Percentiles rank a stretch among this genome's conserved stretches.
These are phyloP conservation scores for Porphyrio hochstetteri DNA, from an alignment of 2,113 vertebrate species.

Conservation along the genomic window DNA sequence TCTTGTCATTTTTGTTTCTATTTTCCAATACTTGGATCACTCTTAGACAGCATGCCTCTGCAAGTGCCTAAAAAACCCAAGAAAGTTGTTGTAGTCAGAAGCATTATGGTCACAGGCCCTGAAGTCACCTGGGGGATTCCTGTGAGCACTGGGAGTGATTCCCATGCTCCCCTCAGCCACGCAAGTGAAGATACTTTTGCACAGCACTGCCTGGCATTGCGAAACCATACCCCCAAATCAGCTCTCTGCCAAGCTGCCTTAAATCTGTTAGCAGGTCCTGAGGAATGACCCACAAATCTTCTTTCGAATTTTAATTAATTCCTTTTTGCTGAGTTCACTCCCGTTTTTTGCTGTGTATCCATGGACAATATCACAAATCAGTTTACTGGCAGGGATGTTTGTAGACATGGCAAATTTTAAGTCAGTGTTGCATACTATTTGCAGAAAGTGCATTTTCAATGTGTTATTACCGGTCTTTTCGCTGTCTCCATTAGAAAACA, in stretches of 20 bases:
- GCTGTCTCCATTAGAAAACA: not conserved
- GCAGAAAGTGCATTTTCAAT: constrained; percentile 43
- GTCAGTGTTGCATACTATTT: constrained; percentile 36
- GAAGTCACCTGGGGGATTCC: not conserved
- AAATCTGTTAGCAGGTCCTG: constrained; percentile 9
- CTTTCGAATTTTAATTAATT: constrained; percentile 40
- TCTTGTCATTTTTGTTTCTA: not conserved
- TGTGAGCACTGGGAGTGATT: not conserved
- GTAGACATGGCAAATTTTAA: constrained; percentile 59
- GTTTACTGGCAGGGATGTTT: constrained; percentile 45
- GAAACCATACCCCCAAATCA: not conserved
- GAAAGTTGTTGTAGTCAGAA: not conserved
- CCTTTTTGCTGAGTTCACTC: constrained; percentile 53
- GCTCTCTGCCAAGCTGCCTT: not conserved
- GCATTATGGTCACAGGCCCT: not conserved
- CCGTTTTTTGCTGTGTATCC: constrained; percentile 52
- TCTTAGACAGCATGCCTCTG: not conserved
- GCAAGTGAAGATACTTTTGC: not conserved
- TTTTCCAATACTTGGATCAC: not conserved
- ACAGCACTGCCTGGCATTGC: not conserved
- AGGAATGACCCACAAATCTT: constrained; percentile 43
- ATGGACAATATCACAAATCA: constrained; percentile 61
- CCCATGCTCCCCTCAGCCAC: not conserved
- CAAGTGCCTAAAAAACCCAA: not conserved
- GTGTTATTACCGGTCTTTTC: not conserved